Conservation (phyloP, 1,140 invertebrate species). For the Drosophila malerkotliana region DNA sequence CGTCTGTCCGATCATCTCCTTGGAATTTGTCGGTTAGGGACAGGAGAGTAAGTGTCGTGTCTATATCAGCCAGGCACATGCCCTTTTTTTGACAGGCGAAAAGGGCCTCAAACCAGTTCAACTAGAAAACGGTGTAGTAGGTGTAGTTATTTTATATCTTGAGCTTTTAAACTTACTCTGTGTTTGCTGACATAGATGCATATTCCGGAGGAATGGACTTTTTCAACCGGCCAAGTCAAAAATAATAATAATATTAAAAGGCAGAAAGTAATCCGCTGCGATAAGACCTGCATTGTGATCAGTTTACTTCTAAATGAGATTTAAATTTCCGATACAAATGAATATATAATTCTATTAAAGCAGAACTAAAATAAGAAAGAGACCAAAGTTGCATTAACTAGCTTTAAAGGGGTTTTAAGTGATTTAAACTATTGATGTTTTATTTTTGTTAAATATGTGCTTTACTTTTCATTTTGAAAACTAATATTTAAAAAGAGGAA, state of each 20-base stretch:
- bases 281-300: conserved; percentile 11
- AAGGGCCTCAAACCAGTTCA: conserved; percentile 35
- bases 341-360: neutral
- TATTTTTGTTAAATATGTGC: neutral
- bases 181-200: conserved; percentile 34
- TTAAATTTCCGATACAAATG: neutral
- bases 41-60: neutral
- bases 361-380: neutral
- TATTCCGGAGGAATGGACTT: conserved; percentile 1
- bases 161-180: conserved; percentile 7
- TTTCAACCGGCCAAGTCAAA: neutral
- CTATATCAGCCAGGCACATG: conserved; percentile 37
- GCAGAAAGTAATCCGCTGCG: neutral
- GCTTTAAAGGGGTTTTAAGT: no score
- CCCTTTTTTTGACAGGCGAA: conserved; percentile 2
- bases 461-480: neutral
- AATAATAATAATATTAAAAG: conserved; percentile 1
- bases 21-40: neutral
- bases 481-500: no score
- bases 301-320: neutral
- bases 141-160: neutral
- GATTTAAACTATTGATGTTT: no score
- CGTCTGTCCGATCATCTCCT: neutral
- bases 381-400: neutral
- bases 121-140: neutral